phyloP scores from a whole-genome alignment of 2,797 vertebrate genomes.

The Ctenopoma kingsleyae region DNA sequence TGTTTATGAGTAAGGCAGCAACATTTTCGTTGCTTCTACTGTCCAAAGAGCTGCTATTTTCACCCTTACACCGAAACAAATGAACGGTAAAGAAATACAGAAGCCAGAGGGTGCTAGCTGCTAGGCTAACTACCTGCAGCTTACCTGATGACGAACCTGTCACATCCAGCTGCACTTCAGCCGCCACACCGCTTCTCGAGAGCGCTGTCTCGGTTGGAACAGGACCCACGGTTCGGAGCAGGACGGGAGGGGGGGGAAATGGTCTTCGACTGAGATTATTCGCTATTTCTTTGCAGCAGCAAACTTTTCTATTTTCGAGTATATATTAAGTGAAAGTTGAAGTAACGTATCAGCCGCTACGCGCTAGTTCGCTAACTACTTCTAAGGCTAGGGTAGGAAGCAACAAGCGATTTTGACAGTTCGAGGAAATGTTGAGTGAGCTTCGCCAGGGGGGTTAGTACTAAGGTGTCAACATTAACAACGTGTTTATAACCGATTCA shows the following conservation, averaged over 20 bases:
- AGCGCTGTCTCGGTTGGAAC: constrained; percentile 27
- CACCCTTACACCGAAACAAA: background rate
- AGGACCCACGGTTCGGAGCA: constrained; percentile 9
- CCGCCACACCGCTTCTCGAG: constrained; percentile 30
- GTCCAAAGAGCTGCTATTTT: background rate
- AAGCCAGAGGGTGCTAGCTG: constrained; percentile 30
- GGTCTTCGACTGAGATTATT: background rate
- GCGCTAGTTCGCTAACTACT: constrained; percentile 81
- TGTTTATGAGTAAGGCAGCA: background rate
- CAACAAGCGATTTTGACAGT: constrained; percentile 87
- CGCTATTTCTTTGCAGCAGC: constrained; percentile 1
- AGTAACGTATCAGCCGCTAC: constrained; percentile 28
- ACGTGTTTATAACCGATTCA: fast-evolving
- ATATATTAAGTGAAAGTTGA: constrained; percentile 19
- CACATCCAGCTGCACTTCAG: constrained; percentile 80
- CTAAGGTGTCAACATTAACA: background rate
- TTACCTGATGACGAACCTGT: constrained; percentile 81
- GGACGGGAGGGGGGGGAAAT: no score
- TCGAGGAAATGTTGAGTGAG: constrained; percentile 66
- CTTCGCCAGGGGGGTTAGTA: constrained; percentile 19
- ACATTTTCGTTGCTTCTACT: background rate
- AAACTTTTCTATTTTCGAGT: constrained; percentile 52
- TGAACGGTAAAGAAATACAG: background rate
- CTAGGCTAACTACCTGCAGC: constrained; percentile 75
- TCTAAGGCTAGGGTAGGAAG: constrained; percentile 78